Conservation (phyloP, 2,797 vertebrate species). For the Diceros bicornis region DNA sequence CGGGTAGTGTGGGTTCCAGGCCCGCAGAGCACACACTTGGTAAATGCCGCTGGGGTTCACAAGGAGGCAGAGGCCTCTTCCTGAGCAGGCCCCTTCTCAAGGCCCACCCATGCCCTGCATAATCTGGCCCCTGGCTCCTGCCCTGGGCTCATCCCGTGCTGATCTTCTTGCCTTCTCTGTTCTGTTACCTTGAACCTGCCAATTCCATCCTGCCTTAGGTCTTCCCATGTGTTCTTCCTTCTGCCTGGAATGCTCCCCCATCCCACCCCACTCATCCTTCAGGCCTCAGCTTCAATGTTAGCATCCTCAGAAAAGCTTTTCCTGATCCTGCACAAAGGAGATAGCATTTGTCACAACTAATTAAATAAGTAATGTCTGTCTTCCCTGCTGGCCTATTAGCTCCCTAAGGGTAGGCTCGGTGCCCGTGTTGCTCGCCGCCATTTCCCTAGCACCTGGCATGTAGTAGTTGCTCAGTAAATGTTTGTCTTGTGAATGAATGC, state of each 20-base stretch:
- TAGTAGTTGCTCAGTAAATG: constrained; percentile 79
- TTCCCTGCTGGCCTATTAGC: background rate
- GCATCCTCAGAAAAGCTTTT: constrained; percentile 9
- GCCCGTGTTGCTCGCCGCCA: background rate
- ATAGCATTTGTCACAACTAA: background rate
- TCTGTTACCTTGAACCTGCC: constrained; percentile 23
- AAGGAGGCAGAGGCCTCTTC: background rate
- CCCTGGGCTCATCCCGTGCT: background rate
- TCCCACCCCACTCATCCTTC: background rate
- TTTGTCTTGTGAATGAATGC: background rate
- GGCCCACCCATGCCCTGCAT: background rate
- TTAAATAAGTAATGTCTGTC: background rate
- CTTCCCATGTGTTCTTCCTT: constrained; percentile 28
- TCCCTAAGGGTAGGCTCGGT: background rate
- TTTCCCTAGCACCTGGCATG: background rate
- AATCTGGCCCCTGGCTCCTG: background rate
- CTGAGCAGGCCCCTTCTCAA: background rate
- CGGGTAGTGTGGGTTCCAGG: background rate
- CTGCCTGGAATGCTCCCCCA: background rate
- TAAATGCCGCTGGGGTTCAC: background rate
- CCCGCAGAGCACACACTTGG: background rate
- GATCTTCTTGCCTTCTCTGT: background rate
- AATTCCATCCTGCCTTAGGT: background rate
- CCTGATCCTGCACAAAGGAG: background rate
- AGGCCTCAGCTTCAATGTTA: background rate